Evolutionary conservation across 1,140 invertebrate genomes (phyloP).

Genomic region (Tribolium madens): DNA sequence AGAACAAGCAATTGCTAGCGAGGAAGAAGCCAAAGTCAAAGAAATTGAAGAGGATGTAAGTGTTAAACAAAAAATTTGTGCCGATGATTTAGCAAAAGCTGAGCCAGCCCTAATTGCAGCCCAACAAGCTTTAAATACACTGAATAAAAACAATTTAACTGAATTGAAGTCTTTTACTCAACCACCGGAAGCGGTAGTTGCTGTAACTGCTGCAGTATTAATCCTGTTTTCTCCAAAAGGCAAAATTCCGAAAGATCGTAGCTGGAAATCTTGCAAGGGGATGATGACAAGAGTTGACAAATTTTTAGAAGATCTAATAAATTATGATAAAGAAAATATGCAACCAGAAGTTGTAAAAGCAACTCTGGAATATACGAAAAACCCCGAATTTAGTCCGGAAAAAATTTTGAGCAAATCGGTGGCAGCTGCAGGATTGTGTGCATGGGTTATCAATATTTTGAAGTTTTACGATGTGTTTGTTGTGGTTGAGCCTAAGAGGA

Average conservation of each 20-base stretch:
- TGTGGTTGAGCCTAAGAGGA: conserved; percentile 91
- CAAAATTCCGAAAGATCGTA: conserved; percentile 91
- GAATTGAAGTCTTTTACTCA: conserved; percentile 94
- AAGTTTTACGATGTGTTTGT: conserved; percentile 93
- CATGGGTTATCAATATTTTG: conserved; percentile 95
- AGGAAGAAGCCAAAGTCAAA: conserved; percentile 91
- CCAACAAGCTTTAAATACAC: conserved; percentile 89
- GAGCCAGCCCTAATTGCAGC: conserved; percentile 92
- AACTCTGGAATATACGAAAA: conserved; percentile 71
- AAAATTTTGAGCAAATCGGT: conserved; percentile 87
- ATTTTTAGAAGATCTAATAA: conserved; percentile 87
- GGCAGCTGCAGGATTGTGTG: conserved; percentile 91
- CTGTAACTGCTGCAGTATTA: conserved; percentile 88
- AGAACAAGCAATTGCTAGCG: conserved; percentile 84
- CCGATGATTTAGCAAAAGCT: conserved; percentile 89
- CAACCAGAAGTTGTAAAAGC: conserved; percentile 87
- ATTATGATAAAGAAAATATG: conserved; percentile 96
- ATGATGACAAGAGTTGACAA: conserved; percentile 89
- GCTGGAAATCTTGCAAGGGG: conserved; percentile 92
- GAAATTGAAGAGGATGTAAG: conserved; percentile 89
- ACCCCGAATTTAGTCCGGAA: conserved; percentile 87
- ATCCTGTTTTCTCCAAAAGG: conserved; percentile 87
- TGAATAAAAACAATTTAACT: conserved; percentile 94
- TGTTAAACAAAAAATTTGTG: conserved; percentile 87
- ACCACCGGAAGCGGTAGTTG: conserved; percentile 84